Percentiles rank a stretch among this genome's conserved stretches.
phyloP scores from a whole-genome alignment of 2,888 invertebrate genomes.

The Elmis aenea region DNA sequence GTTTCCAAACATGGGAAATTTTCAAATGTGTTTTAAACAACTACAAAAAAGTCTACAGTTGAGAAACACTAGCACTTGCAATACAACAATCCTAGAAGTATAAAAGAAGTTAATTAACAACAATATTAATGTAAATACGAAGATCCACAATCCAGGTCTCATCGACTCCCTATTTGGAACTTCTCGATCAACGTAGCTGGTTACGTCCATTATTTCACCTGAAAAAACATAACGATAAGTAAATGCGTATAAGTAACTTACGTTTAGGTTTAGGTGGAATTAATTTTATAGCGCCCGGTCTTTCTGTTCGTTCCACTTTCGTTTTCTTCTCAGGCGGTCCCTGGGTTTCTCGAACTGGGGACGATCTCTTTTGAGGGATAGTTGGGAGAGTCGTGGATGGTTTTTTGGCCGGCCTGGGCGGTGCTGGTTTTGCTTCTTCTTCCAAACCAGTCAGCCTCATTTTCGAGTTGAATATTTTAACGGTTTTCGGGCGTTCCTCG shows the following conservation, averaged over 20 bases:
- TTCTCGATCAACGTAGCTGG: too few relatives aligned
- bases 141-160: too few relatives aligned
- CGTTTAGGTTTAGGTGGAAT: constrained; percentile 87
- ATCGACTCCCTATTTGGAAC: too few relatives aligned
- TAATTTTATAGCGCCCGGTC: constrained; percentile 78
- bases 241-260: constrained; percentile 55
- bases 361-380: constrained; percentile 36
- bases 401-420: constrained; percentile 65
- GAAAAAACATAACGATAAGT: too few relatives aligned
- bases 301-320: constrained; percentile 60
- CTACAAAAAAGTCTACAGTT: neutral
- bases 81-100: too few relatives aligned
- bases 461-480: constrained; percentile 86
- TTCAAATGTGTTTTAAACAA: too few relatives aligned
- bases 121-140: too few relatives aligned
- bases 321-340: constrained; percentile 73
- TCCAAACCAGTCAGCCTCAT: constrained; percentile 88
- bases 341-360: constrained; percentile 37
- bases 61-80: constrained; percentile 7
- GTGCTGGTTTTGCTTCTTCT: constrained; percentile 83
- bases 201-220: too few relatives aligned
- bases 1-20: constrained; percentile 9
- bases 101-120: too few relatives aligned
- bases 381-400: constrained; percentile 42
- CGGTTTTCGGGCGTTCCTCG: constrained; percentile 76